Conservation (phyloP, 2,113 vertebrate species). For the Sinocyclocheilus anshuiensis region DNA sequence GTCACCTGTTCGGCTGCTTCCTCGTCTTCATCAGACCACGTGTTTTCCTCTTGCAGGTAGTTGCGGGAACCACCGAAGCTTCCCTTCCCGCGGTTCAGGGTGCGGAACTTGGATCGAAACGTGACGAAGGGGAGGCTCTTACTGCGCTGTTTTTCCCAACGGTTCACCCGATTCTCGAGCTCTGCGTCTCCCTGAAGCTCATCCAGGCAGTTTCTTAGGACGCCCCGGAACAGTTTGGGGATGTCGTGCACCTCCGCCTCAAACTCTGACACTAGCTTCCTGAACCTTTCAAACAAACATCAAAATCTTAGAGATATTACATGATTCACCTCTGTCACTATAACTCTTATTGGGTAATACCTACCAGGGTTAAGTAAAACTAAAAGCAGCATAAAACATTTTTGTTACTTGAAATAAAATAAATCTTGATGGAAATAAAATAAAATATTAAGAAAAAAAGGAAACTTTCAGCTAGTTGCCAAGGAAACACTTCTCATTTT, state of each 20-base stretch:
- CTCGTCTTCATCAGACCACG: conserved; percentile 71
- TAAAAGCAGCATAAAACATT: neutral
- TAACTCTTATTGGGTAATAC: neutral
- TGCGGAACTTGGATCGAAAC: conserved; percentile 73
- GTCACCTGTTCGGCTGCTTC: conserved; percentile 51
- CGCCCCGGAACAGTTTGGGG: conserved; percentile 73
- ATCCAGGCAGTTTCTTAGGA: conserved; percentile 70
- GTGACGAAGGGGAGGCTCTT: conserved; percentile 78
- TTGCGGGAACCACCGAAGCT: conserved; percentile 67
- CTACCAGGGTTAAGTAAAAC: neutral
- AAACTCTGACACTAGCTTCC: conserved; percentile 75
- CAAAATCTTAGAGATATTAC: neutral
- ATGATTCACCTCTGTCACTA: neutral
- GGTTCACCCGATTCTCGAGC: neutral
- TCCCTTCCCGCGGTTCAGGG: conserved; percentile 62
- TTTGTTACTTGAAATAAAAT: neutral
- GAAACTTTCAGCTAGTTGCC: neutral
- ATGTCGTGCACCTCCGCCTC: conserved; percentile 78
- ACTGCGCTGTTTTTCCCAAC: conserved; percentile 73
- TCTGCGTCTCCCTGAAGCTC: conserved; percentile 62
- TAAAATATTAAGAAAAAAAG: neutral
- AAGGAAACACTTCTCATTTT: neutral
- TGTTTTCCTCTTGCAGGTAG: conserved; percentile 73
- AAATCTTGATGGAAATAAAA: neutral
- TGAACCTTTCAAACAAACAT: conserved; percentile 67